Base-by-base conservation (phyloP, 2,113 vertebrate species). In the Callocephalon fimbriatum region DNA sequence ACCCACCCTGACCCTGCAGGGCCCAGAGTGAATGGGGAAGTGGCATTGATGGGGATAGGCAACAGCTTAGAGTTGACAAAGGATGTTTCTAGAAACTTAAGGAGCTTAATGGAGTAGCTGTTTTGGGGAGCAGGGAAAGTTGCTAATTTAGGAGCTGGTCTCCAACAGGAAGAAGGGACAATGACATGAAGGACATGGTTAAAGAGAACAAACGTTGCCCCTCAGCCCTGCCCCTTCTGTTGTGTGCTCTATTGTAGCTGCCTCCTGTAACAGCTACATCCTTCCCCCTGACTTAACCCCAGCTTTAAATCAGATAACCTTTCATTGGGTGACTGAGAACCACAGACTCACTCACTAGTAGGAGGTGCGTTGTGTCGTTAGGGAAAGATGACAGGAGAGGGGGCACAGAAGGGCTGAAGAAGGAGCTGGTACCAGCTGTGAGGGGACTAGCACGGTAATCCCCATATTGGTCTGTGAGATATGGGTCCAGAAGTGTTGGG, bases 301-400 rank as follows among this genome's bases (percentile, higher is more conserved):
- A 1, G 66, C 16, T 54, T 56, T 42, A 4, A 12, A 3, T 0
- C 5, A 15, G 31, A 10, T 66, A 9, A 12, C 5, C 20, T 5
- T 10, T 65, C 26, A 40, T 12, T 13, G 42, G 66, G 45, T 23
- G 27, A 12, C 59, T 29, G 38, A 61, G 21, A 44, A 44, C 10
- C 2, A 2, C 1, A n/a, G 35, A 31, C 90, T 73, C 90, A 97
- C 98, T 98, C 98, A 99, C 99, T 95, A 99, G 97, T 25, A 99
- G 96, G 11, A 99, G 90, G 91, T 98, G 99, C 0, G 99, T 88
- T 10, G 99, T 88, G 75, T 99, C 99, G 6, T 88, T 89, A 14
- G 98, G 94, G 93, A 99, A 99, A 8, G 99, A 97, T 7, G 99
- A 97, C 94, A 99, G 97, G 23, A 99, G 98, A 2, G 99, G 98